phyloP scores from a whole-genome alignment of 2,888 invertebrate species.

The Synanthedon vespiformis region DNA sequence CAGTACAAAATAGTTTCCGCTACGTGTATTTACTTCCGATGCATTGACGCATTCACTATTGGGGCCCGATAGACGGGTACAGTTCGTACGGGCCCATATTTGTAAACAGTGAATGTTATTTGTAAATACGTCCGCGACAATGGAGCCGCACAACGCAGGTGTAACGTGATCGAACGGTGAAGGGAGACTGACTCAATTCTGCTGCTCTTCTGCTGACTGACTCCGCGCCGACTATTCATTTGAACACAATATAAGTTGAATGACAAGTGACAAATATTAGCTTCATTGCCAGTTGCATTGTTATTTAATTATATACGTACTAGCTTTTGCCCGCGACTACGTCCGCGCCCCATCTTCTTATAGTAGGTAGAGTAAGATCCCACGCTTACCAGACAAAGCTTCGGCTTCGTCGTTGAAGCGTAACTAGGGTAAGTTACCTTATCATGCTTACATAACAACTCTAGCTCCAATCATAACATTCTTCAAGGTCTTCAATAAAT shows the following conservation, averaged over 20 bases:
- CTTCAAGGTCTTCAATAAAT: too few relatives aligned
- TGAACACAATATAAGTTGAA: constrained; percentile 4
- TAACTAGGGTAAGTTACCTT: too few relatives aligned
- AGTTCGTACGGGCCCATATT: constrained; percentile 9
- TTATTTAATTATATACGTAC: constrained; percentile 1
- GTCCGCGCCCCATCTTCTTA: too few relatives aligned
- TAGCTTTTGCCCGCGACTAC: too few relatives aligned
- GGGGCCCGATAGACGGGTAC: constrained; percentile 18
- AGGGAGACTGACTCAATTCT: not conserved
- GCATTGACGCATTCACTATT: constrained; percentile 5
- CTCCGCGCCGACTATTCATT: not conserved
- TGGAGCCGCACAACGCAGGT: not conserved
- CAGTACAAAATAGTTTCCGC: not conserved
- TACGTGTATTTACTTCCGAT: not conserved
- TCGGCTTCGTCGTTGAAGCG: too few relatives aligned
- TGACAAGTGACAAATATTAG: constrained; percentile 2
- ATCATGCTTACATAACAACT: too few relatives aligned
- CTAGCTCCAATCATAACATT: too few relatives aligned
- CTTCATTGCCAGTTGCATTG: constrained; percentile 7
- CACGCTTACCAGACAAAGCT: too few relatives aligned
- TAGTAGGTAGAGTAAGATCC: too few relatives aligned
- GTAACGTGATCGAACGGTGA: not conserved
- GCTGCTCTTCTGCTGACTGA: not conserved
- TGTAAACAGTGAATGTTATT: constrained; percentile 7
- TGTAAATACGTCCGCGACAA: constrained; percentile 1